Evolutionary conservation across 2,113 vertebrate genomes (phyloP), one percentile per base, ranked within the genome.

Genomic region (Salminus brasiliensis): DNA sequence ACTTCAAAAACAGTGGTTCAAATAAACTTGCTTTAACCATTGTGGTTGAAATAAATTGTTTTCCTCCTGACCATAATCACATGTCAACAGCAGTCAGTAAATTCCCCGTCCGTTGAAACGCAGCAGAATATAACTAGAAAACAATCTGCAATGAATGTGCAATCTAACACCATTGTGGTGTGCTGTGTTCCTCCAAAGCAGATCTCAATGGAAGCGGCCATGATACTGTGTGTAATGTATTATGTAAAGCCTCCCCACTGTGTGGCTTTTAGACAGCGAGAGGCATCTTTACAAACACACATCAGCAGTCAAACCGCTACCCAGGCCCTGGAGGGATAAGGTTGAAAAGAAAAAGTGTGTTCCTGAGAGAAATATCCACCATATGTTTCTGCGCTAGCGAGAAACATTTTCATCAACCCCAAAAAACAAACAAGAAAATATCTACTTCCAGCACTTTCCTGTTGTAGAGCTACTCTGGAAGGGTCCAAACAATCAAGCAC

Each of bases 181-280:
- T 57, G 27, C 3, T 11, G 74, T 27, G 47, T 39, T 9, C n/a
- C 18, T 66, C n/a, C 1, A 4, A 69, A 36, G 47, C n/a, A 67
- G 13, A 53, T 45, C 16, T 53, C 15, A 29, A 62, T 32, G 29
- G 5, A 65, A 39, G 32, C 3, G 62, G 34, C 23, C 21, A 66
- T 66, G 32, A 36, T 9, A 34, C 15, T 21, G 18, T 53, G 18
- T 53, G 53, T n/a, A 23, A 69, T 69, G 25, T 25, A 59, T 45
- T 69, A 75, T 52, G 60, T 25, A 75, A 75, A 75, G n/a, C 47
- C 32, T 43, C 34, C 47, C 21, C 57, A 32, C 60, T 63, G 55
- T 29, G 36, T 8, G 29, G 9, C 11, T 32, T 70, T 52, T 32
- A 30, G 45, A 68, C 69, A 72, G 10, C 10, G 34, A 23, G 13